phyloP scores from a whole-genome alignment of 2,888 invertebrate species.

The Eupithecia tripunctaria region DNA sequence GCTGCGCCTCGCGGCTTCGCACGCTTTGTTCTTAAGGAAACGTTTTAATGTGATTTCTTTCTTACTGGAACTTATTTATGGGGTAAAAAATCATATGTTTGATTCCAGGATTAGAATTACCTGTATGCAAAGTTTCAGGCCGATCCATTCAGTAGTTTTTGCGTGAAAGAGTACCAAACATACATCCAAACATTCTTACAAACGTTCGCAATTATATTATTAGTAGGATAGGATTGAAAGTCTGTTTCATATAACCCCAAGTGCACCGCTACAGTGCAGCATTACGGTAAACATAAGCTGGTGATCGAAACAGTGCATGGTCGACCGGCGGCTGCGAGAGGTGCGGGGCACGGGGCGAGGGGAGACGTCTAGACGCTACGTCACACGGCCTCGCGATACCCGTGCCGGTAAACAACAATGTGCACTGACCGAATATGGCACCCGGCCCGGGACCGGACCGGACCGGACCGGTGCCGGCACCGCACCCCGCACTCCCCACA shows the following conservation, averaged over 20 bases:
- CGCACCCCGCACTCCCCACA: neutral
- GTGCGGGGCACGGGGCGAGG: conserved; percentile 54
- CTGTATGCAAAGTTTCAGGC: too few relatives aligned
- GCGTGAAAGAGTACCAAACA: too few relatives aligned
- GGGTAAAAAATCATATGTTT: too few relatives aligned
- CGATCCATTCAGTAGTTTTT: too few relatives aligned
- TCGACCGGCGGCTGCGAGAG: conserved; percentile 53
- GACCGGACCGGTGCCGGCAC: conserved; percentile 51
- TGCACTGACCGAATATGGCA: conserved; percentile 84
- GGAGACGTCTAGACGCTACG: conserved; percentile 84
- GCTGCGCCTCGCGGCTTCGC: too few relatives aligned
- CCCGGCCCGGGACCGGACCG: conserved; percentile 66
- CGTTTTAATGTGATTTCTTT: too few relatives aligned
- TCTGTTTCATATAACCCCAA: conserved; percentile 45
- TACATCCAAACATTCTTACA: too few relatives aligned
- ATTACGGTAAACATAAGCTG: conserved; percentile 82
- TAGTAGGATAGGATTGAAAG: too few relatives aligned
- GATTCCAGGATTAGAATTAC: too few relatives aligned
- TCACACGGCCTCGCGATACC: conserved; percentile 86
- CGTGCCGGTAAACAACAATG: conserved; percentile 84
- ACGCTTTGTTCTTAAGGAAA: too few relatives aligned
- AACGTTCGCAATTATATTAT: too few relatives aligned
- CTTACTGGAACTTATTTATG: too few relatives aligned
- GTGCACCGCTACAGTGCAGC: conserved; percentile 71
- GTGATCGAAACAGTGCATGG: conserved; percentile 80